phyloP scores from a whole-genome alignment of 2,888 invertebrate genomes.

The Cheilosia variabilis region DNA sequence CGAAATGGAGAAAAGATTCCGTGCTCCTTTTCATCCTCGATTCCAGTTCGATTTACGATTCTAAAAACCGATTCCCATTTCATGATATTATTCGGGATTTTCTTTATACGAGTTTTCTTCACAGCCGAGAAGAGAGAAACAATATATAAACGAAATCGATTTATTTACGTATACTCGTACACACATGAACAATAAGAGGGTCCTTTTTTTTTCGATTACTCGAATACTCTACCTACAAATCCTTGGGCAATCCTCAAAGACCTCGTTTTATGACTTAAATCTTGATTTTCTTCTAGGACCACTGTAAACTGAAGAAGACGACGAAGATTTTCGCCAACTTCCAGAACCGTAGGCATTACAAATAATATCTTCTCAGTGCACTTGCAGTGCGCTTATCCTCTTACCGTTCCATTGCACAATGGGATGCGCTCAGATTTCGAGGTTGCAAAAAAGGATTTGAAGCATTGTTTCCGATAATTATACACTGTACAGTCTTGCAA shows the following conservation, averaged over 20 bases:
- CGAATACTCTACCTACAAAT: slow-evolving; percentile 22
- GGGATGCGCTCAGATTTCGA: slow-evolving; percentile 22
- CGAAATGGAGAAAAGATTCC: slow-evolving; percentile 18
- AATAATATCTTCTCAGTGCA: slow-evolving; percentile 34
- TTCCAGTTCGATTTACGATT: slow-evolving; percentile 1
- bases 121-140: slow-evolving; percentile 35
- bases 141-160: slow-evolving; percentile 51
- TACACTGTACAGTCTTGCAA: slow-evolving; percentile 13
- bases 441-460: slow-evolving; percentile 60
- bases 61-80: slow-evolving; percentile 15
- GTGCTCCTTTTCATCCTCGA: not conserved
- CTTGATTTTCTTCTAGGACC: slow-evolving; percentile 2
- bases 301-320: slow-evolving; percentile 10
- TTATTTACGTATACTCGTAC: slow-evolving; percentile 40
- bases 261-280: slow-evolving; percentile 37
- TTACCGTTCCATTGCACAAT: slow-evolving; percentile 44
- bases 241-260: slow-evolving; percentile 34
- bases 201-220: slow-evolving; percentile 51
- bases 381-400: slow-evolving; percentile 54
- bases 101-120: slow-evolving; percentile 33
- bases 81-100: slow-evolving; percentile 52
- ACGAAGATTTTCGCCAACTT: slow-evolving; percentile 27
- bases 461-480: slow-evolving; percentile 61
- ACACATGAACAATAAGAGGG: slow-evolving; percentile 58
- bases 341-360: slow-evolving; percentile 5